Evolutionary conservation across 2,888 invertebrate genomes (phyloP).

Genomic region (Lysandra coridon): DNA sequence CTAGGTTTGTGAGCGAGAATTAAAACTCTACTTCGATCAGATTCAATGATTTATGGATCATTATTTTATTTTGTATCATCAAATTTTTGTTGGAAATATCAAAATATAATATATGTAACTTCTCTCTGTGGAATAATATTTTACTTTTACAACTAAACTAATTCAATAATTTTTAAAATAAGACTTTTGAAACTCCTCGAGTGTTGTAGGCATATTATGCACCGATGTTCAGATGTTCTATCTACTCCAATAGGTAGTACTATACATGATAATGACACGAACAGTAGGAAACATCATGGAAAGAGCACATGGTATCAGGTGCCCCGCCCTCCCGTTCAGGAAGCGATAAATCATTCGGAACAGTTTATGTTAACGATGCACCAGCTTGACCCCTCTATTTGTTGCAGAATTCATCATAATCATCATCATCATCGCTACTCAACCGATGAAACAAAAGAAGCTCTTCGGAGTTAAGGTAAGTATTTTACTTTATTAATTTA

Average conservation of each 20-base stretch:
- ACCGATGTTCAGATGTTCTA: no score
- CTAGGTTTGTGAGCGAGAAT: not conserved
- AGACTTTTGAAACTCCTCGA: no score
- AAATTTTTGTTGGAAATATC: not conserved
- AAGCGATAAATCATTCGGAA: slow-evolving; percentile 70
- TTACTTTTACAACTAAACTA: no score
- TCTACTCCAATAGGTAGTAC: no score
- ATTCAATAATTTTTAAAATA: no score
- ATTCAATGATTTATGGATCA: not conserved
- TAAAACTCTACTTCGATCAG: not conserved
- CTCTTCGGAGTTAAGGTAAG: no score
- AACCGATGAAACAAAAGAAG: not conserved
- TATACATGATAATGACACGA: not conserved
- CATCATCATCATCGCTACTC: not conserved
- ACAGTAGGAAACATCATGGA: slow-evolving; percentile 32
- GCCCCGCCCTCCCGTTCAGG: slow-evolving; percentile 60
- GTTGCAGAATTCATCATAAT: slow-evolving; percentile 10
- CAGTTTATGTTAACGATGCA: slow-evolving; percentile 28
- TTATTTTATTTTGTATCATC: not conserved
- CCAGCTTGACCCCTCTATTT: slow-evolving; percentile 26
- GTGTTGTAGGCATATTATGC: no score
- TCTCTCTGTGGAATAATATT: no score
- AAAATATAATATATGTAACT: not conserved
- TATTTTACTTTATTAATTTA: no score
- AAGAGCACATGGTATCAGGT: slow-evolving; percentile 50